Conservation (phyloP, 2,113 vertebrate species). For the Epinephelus moara region DNA sequence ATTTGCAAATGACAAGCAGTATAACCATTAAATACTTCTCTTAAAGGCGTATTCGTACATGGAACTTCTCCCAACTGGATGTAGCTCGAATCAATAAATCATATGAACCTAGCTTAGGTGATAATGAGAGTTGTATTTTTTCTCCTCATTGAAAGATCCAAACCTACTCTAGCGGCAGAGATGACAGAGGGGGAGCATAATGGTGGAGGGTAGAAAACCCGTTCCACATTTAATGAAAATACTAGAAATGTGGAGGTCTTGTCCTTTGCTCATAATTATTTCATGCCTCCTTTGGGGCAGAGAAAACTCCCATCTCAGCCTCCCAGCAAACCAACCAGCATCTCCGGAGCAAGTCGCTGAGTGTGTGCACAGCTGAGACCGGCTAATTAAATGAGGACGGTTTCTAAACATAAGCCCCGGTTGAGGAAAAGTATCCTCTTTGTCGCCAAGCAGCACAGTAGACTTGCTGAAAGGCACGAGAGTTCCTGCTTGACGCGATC, state of each 20-base stretch:
- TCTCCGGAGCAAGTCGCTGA: constrained; percentile 57
- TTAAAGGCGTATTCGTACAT: neutral
- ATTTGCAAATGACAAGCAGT: neutral
- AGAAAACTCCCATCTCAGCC: constrained; percentile 66
- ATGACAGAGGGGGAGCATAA: constrained; percentile 25
- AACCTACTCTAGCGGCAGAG: constrained; percentile 16
- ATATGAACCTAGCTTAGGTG: constrained; percentile 12
- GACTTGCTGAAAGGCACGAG: constrained; percentile 42
- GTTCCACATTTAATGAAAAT: constrained; percentile 73
- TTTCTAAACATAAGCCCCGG: constrained; percentile 64
- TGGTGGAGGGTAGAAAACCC: constrained; percentile 13
- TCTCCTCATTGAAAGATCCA: constrained; percentile 36
- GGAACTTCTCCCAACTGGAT: neutral
- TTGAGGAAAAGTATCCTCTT: constrained; percentile 63
- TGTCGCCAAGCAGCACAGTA: constrained; percentile 54
- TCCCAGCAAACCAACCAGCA: constrained; percentile 52
- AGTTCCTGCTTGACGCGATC: constrained; percentile 43
- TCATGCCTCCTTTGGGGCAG: constrained; percentile 65
- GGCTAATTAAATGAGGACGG: constrained; percentile 80
- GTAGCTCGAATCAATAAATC: constrained; percentile 37
- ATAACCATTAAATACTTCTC: neutral
- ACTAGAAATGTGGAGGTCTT: constrained; percentile 59
- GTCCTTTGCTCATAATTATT: constrained; percentile 77
- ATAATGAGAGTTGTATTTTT: constrained; percentile 28
- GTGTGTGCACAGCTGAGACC: constrained; percentile 78